phyloP scores from a whole-genome alignment of 2,113 vertebrate genomes.

The Channa maculata region DNA sequence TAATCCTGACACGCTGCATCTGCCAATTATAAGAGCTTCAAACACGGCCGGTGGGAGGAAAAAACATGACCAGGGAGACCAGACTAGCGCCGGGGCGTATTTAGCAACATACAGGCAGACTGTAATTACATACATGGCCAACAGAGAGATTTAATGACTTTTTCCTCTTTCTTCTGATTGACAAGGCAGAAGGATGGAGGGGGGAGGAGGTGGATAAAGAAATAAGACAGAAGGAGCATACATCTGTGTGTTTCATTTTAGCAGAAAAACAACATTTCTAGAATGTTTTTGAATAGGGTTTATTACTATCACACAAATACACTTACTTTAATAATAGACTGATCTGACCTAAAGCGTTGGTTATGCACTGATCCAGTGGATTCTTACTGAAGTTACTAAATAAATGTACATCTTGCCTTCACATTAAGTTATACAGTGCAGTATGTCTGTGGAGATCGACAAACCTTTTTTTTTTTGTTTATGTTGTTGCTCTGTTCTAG shows the following conservation, averaged over 20 bases:
- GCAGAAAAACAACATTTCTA: neutral
- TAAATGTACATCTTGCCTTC: neutral
- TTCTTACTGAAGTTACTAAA: neutral
- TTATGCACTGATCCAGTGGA: neutral
- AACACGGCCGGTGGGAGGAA: slow-evolving; percentile 85
- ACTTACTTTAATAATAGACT: neutral
- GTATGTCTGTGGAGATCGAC: too few species aligned
- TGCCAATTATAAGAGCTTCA: slow-evolving; percentile 86
- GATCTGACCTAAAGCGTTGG: neutral
- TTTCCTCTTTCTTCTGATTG: slow-evolving; percentile 83
- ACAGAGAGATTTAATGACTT: slow-evolving; percentile 87
- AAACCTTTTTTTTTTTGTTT: too few species aligned
- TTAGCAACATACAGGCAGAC: slow-evolving; percentile 87
- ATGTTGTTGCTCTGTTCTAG: too few species aligned
- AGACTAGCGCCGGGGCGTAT: slow-evolving; percentile 82
- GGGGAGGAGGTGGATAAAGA: slow-evolving; percentile 14
- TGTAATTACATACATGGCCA: slow-evolving; percentile 87
- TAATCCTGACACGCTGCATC: slow-evolving; percentile 86
- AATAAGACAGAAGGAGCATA: slow-evolving; percentile 8
- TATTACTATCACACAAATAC: neutral
- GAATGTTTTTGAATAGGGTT: neutral
- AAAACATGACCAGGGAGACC: slow-evolving; percentile 86
- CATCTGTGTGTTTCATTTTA: neutral
- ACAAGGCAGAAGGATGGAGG: slow-evolving; percentile 75
- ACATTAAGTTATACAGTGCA: neutral